Evolutionary conservation across 2,888 invertebrate species (phyloP).

Genomic region (Cataglyphis rosenhaueri): DNA sequence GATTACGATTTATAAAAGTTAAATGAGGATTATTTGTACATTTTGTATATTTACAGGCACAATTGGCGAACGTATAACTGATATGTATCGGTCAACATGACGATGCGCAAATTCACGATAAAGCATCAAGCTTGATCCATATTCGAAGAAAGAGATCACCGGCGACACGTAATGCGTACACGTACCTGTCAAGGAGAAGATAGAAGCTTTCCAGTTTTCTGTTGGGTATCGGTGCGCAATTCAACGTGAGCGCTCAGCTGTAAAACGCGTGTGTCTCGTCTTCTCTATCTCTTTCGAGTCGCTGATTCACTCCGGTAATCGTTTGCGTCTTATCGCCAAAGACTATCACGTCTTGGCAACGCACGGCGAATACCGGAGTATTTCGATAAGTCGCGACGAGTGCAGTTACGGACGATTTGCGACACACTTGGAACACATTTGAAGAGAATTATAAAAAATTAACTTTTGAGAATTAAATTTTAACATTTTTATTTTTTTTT

Average conservation of each 20-base stretch:
- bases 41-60: not conserved
- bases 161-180: not conserved
- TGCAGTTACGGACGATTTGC: not conserved
- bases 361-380: constrained; percentile 56
- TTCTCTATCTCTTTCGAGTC: constrained; percentile 55
- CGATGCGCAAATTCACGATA: not conserved
- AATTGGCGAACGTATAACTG: constrained; percentile 37
- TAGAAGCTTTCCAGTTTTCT: constrained; percentile 20
- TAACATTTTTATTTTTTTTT: not conserved
- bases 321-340: constrained; percentile 64
- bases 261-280: constrained; percentile 33
- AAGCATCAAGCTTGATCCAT: constrained; percentile 6
- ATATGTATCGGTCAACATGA: not conserved
- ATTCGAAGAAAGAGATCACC: not conserved
- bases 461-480: constrained; percentile 10
- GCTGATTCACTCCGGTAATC: constrained; percentile 71
- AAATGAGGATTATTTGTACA: not conserved
- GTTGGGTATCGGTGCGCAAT: constrained; percentile 20
- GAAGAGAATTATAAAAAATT: not conserved
- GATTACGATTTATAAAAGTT: not conserved
- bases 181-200: constrained; percentile 24
- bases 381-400: not conserved
- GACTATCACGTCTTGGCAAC: constrained; percentile 61
- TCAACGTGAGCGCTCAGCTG: constrained; percentile 39
- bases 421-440: constrained; percentile 3